phyloP scores from a whole-genome alignment of 1,140 invertebrate species.

The Bombus waltoni region DNA sequence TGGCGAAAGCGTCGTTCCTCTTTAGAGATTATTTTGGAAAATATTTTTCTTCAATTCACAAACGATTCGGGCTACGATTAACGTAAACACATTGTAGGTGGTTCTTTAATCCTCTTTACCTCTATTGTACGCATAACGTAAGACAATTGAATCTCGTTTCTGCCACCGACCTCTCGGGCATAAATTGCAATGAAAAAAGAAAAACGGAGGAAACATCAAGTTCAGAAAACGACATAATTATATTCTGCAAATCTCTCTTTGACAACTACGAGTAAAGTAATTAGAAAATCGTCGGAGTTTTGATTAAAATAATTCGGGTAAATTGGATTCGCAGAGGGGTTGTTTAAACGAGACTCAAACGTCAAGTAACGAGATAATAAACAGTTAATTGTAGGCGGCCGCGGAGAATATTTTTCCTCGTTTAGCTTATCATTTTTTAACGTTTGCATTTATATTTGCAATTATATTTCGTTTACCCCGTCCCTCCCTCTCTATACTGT shows the following conservation, averaged over 20 bases:
- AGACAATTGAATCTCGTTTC: neutral
- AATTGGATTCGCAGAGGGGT: constrained; percentile 1
- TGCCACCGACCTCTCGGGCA: neutral
- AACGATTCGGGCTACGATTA: too few species aligned
- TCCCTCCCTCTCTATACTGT: accelerated
- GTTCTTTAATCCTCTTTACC: neutral
- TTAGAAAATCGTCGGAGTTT: constrained; percentile 23
- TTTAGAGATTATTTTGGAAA: too few species aligned
- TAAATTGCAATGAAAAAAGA: neutral
- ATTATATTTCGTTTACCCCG: neutral
- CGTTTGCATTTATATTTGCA: neutral
- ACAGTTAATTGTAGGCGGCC: neutral
- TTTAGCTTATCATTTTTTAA: neutral
- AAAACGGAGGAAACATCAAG: too few species aligned
- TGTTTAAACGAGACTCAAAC: constrained; percentile 25
- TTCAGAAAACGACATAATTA: neutral
- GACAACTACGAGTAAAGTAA: neutral
- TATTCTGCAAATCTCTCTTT: neutral
- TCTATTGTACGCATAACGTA: neutral
- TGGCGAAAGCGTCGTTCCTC: too few species aligned
- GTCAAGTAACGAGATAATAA: constrained; percentile 7
- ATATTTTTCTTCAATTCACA: too few species aligned
- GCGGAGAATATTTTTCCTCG: neutral
- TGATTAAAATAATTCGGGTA: constrained; percentile 3
- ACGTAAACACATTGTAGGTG: too few species aligned